Base-by-base conservation (phyloP, 64 coral and sea anemone species). In the Orbicella faveolata region DNA sequence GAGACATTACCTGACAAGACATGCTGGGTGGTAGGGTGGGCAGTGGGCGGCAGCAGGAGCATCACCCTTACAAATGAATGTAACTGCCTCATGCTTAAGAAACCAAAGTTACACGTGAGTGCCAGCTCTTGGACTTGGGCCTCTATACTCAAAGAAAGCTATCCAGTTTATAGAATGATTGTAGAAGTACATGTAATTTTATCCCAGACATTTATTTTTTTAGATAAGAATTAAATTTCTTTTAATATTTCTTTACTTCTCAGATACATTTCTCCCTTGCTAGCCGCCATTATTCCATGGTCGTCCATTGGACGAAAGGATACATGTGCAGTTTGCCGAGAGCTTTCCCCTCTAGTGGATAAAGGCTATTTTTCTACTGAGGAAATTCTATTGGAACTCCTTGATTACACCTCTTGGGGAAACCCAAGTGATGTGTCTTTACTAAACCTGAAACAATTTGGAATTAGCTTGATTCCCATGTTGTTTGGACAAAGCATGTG, bases 181-280 rank as follows among this genome's bases (percentile, higher is more conserved):
- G 39, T 41, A 2, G 2, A 41, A 41, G 2, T 30, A 30, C 30
- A 30, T 30, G 30, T 30, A 30, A 30, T 30, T 30, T 30, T 30
- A 30, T 30, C 30, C 30, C 30, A 30, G 30, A 30, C 30, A 30
- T 30, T 30, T 30, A 30, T 30, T 30, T 30, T 30, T 30, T 30
- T 30, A 30, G 30, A 30, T 30, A 30, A 30, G 30, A 30, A 30
- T 30, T 30, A 30, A 30, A 52, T 21, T 15, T 41, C 2, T 76
- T 17, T 19, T 39, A 1, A 12, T 76, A 14, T 76, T 15, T 16
- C 37, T 21, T 73, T 54, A 15, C 52, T 18, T 83, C 20, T 26
- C n/a, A 96, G 95, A 52, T 91, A 88, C 30, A 41, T 96, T 63
- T 96, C 95, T 72, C 95, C 95, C 3, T 86, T 96, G 23, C 78